Evolutionary conservation across 2,888 invertebrate species (phyloP), one percentile per base, ranked within the genome.

Genomic region (Saturnia japonica): DNA sequence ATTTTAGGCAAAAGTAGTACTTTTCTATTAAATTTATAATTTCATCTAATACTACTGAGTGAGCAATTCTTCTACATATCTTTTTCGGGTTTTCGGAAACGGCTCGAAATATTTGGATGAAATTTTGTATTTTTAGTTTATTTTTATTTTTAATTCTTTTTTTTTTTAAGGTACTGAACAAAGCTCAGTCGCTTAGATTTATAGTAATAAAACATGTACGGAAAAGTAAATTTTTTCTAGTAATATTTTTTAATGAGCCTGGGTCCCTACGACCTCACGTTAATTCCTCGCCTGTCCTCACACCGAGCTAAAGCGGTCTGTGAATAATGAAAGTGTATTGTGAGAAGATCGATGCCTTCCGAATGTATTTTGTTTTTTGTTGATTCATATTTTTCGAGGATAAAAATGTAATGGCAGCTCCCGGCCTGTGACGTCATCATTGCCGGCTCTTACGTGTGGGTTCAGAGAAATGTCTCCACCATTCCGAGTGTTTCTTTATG

Each of bases 311-410:
- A 70, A 70, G 51, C 70, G 70, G 64, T 67, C 66, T 69, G 69
- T 73, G 74, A 74, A 76, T 75, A 75, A 76, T 75, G 76, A 73
- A 75, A 75, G 71, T 74, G 74, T 73, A 68, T 73, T 73, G 68
- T 72, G 73, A 68, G 73, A 71, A 42, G 67, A 70, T 69, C 73
- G 70, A 73, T 74, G 70, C 57, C 70, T 70, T 66, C 60, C 69
- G 71, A 62, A 51, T 67, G 67, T 69, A 69, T 60, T 71, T 69
- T 69, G 54, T 66, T 70, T 72, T 71, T 71, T 72, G 71, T 69
- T 71, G 57, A 54, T 25, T 70, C 70, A 62, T 62, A 62, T 72
- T 69, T 68, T 67, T 67, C 64, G 54, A n/a, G 62, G 40, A 70
- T 72, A 68, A 71, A 64, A 69, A 70, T 19, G 70, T 70, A 70